Evolutionary conservation across 2,797 vertebrate species (phyloP), one percentile per base, ranked within the genome.

Genomic region (Rousettus madagascariensis): DNA sequence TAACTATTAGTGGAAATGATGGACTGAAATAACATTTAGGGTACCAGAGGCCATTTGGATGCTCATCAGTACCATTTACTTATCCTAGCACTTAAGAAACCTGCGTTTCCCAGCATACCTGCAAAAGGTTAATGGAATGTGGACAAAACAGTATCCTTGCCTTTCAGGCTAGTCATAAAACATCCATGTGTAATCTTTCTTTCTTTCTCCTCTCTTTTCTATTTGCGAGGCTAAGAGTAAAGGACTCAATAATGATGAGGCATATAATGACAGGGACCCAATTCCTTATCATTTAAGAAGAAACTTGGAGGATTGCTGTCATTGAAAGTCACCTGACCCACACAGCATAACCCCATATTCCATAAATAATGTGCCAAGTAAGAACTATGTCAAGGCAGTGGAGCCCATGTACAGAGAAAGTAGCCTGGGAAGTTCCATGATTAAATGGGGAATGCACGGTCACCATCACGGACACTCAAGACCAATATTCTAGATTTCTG

Each of bases 351-450:
- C 10, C 26, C 43, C 3, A 2, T 13, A 22, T 28, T n/a, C 61
- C 55, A 33, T 61, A 79, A 71, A 53, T 59, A 41, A 46, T 59
- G 16, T 3, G 15, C 8, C 30, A 19, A 8, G 10, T 12, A 59
- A 59, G 46, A 80, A 75, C n/a, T 1, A 24, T 38, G 61, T 55
- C 66, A 80, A 66, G 15, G 6, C 7, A 5, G 26, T 24, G 5
- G 30, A 46, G 55, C 20, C 22, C 6, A 33, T 22, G 53, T 36
- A 20, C 28, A 19, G 26, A 59, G 38, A 83, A 71, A 41, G 15
- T 10, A 19, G 59, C 0, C 1, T 41, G 63, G 38, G 13, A 11
- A 3, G 2, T 22, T 43, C 22, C 1, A 0, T 51, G 63, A 71
- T 36, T 24, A 59, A 22, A 19, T 30, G 53, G 16, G 17, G 7